Conservation (phyloP, 2,797 vertebrate species). For the Cuniculus paca region DNA sequence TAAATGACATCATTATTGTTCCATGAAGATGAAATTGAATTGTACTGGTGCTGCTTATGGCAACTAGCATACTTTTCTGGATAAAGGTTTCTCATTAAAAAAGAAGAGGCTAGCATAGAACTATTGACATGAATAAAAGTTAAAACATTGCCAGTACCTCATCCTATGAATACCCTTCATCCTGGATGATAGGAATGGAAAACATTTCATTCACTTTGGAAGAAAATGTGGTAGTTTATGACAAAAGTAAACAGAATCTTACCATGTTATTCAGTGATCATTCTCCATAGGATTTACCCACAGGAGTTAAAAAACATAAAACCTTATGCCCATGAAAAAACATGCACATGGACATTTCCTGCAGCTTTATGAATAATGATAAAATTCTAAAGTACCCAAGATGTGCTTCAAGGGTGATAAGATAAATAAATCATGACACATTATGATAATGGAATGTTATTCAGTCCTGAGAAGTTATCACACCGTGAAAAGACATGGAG, state of each 20-base stretch:
- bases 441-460: neutral
- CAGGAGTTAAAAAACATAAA: neutral
- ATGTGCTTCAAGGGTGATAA: neutral
- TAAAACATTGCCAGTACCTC: neutral
- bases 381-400: neutral
- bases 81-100: neutral
- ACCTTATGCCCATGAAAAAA: neutral
- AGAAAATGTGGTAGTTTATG: neutral
- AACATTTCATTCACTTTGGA: neutral
- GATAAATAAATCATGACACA: neutral
- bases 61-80: neutral
- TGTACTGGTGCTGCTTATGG: neutral
- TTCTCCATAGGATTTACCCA: neutral
- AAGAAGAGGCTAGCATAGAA: neutral
- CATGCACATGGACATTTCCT: neutral
- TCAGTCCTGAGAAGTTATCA: neutral
- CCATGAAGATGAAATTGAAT: neutral
- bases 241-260: neutral
- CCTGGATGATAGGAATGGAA: neutral
- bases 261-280: neutral
- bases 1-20: neutral
- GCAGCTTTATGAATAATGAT: neutral
- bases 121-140: neutral
- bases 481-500: neutral
- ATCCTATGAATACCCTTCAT: neutral